Conservation (phyloP, 2,797 vertebrate species). For the Arremon brunneinucha region DNA sequence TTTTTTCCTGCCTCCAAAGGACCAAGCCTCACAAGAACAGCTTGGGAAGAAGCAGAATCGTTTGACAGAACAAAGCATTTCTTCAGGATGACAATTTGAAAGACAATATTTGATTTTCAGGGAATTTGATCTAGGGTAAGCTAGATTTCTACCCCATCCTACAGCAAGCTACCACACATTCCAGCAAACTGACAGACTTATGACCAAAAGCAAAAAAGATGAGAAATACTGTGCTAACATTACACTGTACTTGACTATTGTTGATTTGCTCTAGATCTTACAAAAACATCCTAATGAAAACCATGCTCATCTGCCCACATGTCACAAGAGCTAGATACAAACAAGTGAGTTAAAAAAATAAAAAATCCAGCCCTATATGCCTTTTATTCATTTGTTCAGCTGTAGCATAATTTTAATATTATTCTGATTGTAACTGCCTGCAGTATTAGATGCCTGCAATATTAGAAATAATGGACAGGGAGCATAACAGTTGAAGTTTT, state of each 20-base stretch:
- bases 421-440: slow-evolving; percentile 42
- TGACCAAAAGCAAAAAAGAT: slow-evolving; percentile 47
- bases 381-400: slow-evolving; percentile 35
- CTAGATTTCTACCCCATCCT: background rate
- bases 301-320: background rate
- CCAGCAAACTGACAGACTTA: background rate
- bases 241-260: background rate
- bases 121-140: slow-evolving; percentile 8
- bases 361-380: slow-evolving; percentile 24
- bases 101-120: slow-evolving; percentile 33
- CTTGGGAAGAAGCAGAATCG: background rate
- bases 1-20: background rate
- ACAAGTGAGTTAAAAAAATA: slow-evolving; percentile 35
- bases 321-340: slow-evolving; percentile 14
- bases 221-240: background rate
- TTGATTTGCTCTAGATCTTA: slow-evolving; percentile 25
- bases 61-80: slow-evolving; percentile 8
- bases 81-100: slow-evolving; percentile 33
- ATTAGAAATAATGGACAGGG: slow-evolving; percentile 66
- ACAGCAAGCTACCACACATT: background rate
- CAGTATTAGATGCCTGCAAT: slow-evolving; percentile 60
- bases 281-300: slow-evolving; percentile 47
- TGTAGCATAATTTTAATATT: slow-evolving; percentile 47
- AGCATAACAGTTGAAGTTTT: background rate
- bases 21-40: background rate